Base-by-base conservation (phyloP, 2,113 vertebrate species). In the Scolopax mira region DNA sequence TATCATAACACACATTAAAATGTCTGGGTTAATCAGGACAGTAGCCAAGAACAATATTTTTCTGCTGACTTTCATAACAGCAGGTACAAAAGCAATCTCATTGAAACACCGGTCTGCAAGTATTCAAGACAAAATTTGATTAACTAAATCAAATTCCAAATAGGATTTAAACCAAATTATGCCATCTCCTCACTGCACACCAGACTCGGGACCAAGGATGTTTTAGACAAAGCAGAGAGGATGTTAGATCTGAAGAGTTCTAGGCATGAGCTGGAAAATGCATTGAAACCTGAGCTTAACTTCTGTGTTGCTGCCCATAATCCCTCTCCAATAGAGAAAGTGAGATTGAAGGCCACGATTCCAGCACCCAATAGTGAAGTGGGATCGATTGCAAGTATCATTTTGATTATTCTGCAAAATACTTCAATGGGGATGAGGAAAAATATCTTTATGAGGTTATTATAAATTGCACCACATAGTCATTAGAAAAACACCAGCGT, bases 21-120 rank as follows among this genome's bases (percentile, higher is more conserved):
- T 51, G 97, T 97, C 98, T 98, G 94, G 79, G 72, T 97, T 98
- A 98, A 98, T 98, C 97, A 98, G 97, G 97, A 97, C 90, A 88
- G 94, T 94, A 96, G 98, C 98, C 98, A 98, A 98, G 96, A 98
- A 97, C 81, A 98, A 98, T 97, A 98, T 98, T 98, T 98, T 97
- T 98, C 93, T 95, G 83, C 95, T 97, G 94, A 97, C 79, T 87
- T 95, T 89, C 79, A 21, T 79, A 95, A 48, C 86, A 97, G 94
- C 96, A 94, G 97, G 95, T 97, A 98, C 96, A 94, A 97, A 97
- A 98, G 97, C 96, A 97, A 98, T 96, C 96, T 96, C 96, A 93
- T 95, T 96, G 94, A 97, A 98, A 97, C 82, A 74, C 65, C 51
- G 10, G 51, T 92, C 93, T 90, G 69, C 66, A 94, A 97, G 94